Base-by-base conservation (phyloP, 2,888 invertebrate genomes). In the Caenorhabditis drosophilae region DNA sequence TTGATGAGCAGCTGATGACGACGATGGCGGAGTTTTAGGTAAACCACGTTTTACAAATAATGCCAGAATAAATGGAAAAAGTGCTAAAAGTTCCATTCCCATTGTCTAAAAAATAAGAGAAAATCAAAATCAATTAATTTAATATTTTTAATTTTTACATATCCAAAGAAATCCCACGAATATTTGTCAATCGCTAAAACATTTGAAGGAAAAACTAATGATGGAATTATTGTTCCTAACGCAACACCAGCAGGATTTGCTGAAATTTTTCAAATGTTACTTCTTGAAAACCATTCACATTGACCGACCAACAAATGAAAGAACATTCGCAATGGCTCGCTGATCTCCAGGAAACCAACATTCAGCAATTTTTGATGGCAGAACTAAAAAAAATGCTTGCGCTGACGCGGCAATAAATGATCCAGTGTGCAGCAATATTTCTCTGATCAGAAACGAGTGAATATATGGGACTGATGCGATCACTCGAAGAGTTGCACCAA, bases 181-280 rank as follows among this genome's bases (percentile, higher is more conserved):
- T 50, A 23, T 11, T 23, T 16, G 4, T 42, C 15, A n/a, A n/a
- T n/a, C 20, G 22, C 4, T 11, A 20, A 18, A 16, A 34, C n/a
- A 27, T 22, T 16, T 1, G 6, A 31, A 18, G 41, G 53, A 51
- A 80, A 73, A 6, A 80, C 50, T 25, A 77, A 18, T 12, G 67
- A 57, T 16, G 81, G 80, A 1, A 72, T 60, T 6, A 78, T 57
- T 9, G 79, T 75, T 15, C 79, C 81, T 16, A 81, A 47, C 4
- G 77, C 77, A 1, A 81, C 81, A 0, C 81, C 81, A 15, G 77
- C 70, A 1, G 81, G 81, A 59, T 81, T 81, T 2, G 81, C 81
- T 79, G 67, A 51, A 78, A 27, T 35, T 41, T 15, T 27, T 12
- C n/a, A 34, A 6, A 50, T 31, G 23, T n/a, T 54, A 12, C 26